Evolutionary conservation across 2,888 invertebrate genomes (phyloP), one percentile per base, ranked within the genome.

Genomic region (Anthoptus insignis): DNA sequence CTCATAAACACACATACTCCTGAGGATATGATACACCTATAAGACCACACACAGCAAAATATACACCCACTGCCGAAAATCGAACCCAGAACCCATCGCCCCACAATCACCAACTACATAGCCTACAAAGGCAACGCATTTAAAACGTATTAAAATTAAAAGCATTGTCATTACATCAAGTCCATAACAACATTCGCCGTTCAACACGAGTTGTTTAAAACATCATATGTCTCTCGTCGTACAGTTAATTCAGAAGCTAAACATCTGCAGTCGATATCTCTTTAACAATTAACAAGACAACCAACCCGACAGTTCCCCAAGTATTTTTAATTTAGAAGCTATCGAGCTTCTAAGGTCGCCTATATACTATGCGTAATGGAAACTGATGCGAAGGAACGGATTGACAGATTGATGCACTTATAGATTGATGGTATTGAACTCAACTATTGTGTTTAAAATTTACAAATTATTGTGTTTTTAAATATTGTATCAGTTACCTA

Each of bases 231-330:
- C 92, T 85, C 77, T 89, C 89, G 76, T 75, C 88, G 81, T 82
- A 73, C 78, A 72, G 79, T 81, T 86, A 89, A 89, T 82, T 91
- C 84, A 88, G 80, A 76, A 74, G 80, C 73, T 73, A 73, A n/a
- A 89, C 93, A 93, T 93, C 89, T 93, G 93, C 86, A 91, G 84
- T 79, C 88, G 79, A 90, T 92, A 88, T 89, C 91, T 89, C 85
- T 87, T 83, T 81, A 82, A 86, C 91, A 92, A 93, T 92, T 92
- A 93, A 91, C 85, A 83, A 81, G 84, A 81, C 79, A 82, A 88
- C 81, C 79, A 79, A 79, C 76, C 80, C 81, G 89, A 88, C 90
- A 84, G 81, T 74, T 72, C 81, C 82, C 79, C 78, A 84, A 82
- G 86, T 88, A 87, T 89, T 88, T 89, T 89, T 87, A 86, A 89